Conservation (phyloP, 1,140 invertebrate genomes). For the Pseudomyrmex cubaensis region DNA sequence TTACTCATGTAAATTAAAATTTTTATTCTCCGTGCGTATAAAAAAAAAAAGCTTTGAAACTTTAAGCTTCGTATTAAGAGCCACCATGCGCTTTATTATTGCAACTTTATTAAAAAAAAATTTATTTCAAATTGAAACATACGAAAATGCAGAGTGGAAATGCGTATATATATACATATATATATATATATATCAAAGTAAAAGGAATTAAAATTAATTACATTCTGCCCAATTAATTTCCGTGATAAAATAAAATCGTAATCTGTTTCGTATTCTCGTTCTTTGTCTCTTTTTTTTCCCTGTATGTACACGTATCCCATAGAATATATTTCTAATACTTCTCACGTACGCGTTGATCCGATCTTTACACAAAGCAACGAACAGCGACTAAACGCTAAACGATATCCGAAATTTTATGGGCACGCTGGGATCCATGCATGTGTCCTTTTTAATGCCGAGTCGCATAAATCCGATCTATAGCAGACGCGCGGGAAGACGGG, state of each 20-base stretch:
- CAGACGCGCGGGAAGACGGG: neutral
- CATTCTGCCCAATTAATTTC: constrained; percentile 5
- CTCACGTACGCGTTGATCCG: neutral
- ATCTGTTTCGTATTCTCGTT: neutral
- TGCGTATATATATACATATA: neutral
- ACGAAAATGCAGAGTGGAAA: neutral
- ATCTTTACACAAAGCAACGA: constrained; percentile 10
- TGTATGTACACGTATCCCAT: neutral
- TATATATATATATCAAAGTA: neutral
- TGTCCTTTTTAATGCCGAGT: constrained; percentile 18
- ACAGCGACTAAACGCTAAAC: constrained; percentile 5
- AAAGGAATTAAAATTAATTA: constrained; percentile 20
- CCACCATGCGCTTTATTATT: constrained; percentile 9
- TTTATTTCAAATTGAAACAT: constrained; percentile 14
- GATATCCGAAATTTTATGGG: constrained; percentile 36
- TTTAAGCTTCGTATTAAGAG: constrained; percentile 20
- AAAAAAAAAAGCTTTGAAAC: constrained; percentile 6
- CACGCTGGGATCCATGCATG: neutral
- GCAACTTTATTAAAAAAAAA: constrained; percentile 19
- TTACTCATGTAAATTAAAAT: constrained; percentile 30
- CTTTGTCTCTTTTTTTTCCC: too few relatives aligned
- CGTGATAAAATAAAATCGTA: neutral
- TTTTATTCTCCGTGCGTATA: neutral
- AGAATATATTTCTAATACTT: constrained; percentile 22
- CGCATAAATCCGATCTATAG: constrained; percentile 23